phyloP scores from a whole-genome alignment of 2,797 vertebrate genomes.

The Phalloptychus januarius region DNA sequence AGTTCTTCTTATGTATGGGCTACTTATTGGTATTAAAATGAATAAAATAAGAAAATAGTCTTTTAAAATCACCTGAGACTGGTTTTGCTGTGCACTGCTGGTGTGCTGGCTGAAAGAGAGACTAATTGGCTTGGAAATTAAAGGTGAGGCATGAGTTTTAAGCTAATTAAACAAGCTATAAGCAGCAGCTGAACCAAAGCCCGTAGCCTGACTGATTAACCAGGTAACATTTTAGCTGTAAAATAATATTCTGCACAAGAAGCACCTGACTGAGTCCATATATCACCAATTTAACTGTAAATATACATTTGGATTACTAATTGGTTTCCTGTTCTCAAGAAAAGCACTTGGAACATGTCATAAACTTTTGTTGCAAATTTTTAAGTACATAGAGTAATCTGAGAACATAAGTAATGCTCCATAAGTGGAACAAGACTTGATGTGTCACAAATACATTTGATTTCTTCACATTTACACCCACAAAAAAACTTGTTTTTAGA shows the following conservation, averaged over 20 bases:
- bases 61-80: background rate
- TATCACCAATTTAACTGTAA: background rate
- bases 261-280: background rate
- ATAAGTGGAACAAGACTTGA: background rate
- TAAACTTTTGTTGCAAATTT: background rate
- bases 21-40: background rate
- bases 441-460: background rate
- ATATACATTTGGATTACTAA: background rate
- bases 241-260: background rate
- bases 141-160: background rate
- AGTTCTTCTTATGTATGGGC: background rate
- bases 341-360: background rate
- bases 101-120: background rate
- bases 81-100: background rate
- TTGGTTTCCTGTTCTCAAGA: background rate
- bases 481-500: background rate
- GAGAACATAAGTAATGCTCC: background rate
- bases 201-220: background rate
- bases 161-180: background rate
- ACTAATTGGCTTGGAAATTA: background rate
- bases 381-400: background rate
- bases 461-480: background rate
- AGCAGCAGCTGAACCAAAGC: background rate
- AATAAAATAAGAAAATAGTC: background rate
- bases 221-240: background rate